Base-by-base conservation (phyloP, 2,888 invertebrate genomes). In the Drosophila hawaiiensis region DNA sequence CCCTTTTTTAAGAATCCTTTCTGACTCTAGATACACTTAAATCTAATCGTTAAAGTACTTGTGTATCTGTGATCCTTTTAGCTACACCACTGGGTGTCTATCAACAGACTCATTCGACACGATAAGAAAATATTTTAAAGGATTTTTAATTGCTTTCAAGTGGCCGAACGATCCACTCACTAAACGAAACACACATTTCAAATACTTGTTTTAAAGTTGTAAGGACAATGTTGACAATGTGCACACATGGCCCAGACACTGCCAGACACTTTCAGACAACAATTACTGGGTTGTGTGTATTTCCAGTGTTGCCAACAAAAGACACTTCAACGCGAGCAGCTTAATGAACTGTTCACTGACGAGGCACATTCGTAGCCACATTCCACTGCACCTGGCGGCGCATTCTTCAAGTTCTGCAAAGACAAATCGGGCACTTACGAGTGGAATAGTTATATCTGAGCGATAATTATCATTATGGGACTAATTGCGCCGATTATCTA, bases 81-180 rank as follows among this genome's bases (percentile, higher is more conserved):
- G 12, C 73, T 39, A 63, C 58, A 33, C 53, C 83, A 25, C 73
- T 88, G 84, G 6, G 22, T 43, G 54, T n/a, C 74, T 73, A 76
- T 72, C 72, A 59, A 59, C 63, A 68, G 33, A 72, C 49, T 54
- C 85, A 62, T 76, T 87, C 71, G 74, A 76, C 74, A 73, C 74
- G 89, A 88, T 85, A 88, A 76, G 86, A 73, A 83, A 89, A 81
- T 87, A 89, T 89, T 83, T 78, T 80, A 87, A 87, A 87, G 89
- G 88, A 87, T 83, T 87, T 83, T 89, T 85, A 87, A 89, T 87
- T 87, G 82, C 85, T 87, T 85, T 89, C 87, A 85, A 87, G 87
- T 87, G 87, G 83, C 68, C 79, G 77, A 78, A 59, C 76, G 75
- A 75, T 69, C 64, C 76, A 75, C 39, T 75, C 76, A 53, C 59